Evolutionary conservation across 2,797 vertebrate genomes (phyloP).

Genomic region (Rhinichthys osculus): DNA sequence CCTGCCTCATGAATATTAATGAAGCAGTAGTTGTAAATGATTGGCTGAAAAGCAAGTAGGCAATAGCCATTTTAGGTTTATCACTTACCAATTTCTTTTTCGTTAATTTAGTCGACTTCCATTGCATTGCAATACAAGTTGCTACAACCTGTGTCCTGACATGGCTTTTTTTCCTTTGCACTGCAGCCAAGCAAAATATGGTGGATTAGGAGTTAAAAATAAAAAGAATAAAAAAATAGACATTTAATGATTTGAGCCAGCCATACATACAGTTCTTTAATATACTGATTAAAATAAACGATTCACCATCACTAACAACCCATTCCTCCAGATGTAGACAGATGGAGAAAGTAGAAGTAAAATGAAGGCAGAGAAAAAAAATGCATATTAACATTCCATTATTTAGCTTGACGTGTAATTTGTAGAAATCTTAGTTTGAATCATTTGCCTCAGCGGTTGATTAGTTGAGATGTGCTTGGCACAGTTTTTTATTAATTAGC

Average conservation of each 20-base stretch:
- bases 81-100: not conserved
- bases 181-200: not conserved
- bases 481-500: constrained; percentile 22
- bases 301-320: constrained; percentile 1
- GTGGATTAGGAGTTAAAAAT: not conserved
- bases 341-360: not conserved
- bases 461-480: not conserved
- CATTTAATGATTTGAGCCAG: not conserved
- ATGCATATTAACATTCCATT: not conserved
- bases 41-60: not conserved
- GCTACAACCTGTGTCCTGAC: not conserved
- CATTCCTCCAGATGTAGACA: not conserved
- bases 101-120: not conserved
- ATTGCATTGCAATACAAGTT: not conserved
- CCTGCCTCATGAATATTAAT: not conserved
- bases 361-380: not conserved
- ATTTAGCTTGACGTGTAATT: constrained; percentile 2
- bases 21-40: not conserved
- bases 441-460: not conserved
- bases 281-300: constrained; percentile 3
- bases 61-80: not conserved
- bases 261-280: not conserved
- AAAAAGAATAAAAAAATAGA: not conserved
- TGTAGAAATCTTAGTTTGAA: not conserved
- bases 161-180: not conserved